A percentile compares a stretch with the other conserved stretches of the same genome.
These are phyloP conservation scores for Centropus unirufus DNA, from an alignment of 2,113 vertebrate genomes.

Conservation along the genomic window DNA sequence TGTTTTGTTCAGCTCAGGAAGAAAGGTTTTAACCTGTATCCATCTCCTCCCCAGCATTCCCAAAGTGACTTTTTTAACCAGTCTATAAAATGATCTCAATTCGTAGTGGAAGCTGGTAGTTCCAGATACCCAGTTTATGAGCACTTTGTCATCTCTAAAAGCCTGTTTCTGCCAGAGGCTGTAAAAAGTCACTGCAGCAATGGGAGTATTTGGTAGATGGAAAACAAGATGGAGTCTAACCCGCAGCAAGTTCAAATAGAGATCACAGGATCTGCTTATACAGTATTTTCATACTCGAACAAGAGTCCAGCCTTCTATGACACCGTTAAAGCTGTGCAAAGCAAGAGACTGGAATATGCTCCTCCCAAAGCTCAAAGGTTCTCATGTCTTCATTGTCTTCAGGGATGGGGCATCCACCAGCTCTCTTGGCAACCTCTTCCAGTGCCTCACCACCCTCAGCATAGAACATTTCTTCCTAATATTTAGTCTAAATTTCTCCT, in stretches of 20 bases:
- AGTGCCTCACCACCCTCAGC: too few species aligned
- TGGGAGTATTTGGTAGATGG: neutral
- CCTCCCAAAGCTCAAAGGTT: neutral
- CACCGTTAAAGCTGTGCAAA: neutral
- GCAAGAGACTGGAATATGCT: neutral
- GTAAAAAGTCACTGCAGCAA: neutral
- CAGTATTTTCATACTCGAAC: neutral
- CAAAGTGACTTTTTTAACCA: neutral
- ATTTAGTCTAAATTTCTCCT: too few species aligned
- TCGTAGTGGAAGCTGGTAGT: neutral
- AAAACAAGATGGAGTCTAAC: neutral
- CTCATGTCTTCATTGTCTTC: too few species aligned
- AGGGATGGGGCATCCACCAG: too few species aligned
- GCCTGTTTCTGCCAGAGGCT: neutral
- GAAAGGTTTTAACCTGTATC: neutral
- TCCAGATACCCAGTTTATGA: neutral
- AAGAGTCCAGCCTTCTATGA: neutral
- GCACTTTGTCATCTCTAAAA: neutral
- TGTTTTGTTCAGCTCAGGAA: neutral
- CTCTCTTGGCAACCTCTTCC: too few species aligned
- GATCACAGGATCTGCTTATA: neutral
- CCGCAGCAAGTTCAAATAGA: neutral
- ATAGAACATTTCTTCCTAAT: too few species aligned
- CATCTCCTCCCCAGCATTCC: neutral
- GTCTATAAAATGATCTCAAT: neutral